phyloP scores from a whole-genome alignment of 2,797 vertebrate species.

The Silurus lanzhouensis region DNA sequence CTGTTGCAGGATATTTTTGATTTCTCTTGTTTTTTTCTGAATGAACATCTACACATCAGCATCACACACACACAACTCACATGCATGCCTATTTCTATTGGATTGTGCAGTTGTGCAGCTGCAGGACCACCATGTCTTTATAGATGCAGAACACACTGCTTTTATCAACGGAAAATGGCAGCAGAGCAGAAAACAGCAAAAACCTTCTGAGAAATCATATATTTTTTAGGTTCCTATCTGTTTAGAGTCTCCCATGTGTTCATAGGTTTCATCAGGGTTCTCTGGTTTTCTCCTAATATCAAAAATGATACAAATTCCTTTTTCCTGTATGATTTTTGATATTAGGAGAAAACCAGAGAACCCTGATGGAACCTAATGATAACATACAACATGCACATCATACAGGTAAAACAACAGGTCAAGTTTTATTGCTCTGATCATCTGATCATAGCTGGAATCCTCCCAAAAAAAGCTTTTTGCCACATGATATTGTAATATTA shows the following conservation, averaged over 20 bases:
- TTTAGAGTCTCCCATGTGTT: not conserved
- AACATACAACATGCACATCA: not conserved
- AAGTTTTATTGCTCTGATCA: too few species aligned
- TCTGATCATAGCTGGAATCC: not conserved
- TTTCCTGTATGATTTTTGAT: too few species aligned
- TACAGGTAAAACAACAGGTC: not conserved
- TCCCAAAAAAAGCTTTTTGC: not conserved
- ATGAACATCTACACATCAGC: slow-evolving; percentile 25
- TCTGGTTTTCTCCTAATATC: not conserved
- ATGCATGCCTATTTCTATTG: not conserved
- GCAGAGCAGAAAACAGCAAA: too few species aligned
- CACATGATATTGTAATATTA: not conserved
- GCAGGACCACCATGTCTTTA: too few species aligned
- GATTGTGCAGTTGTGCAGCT: too few species aligned
- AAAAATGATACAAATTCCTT: not conserved
- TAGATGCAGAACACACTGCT: too few species aligned
- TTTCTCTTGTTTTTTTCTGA: slow-evolving; percentile 31
- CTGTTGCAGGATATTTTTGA: not conserved
- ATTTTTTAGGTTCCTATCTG: not conserved
- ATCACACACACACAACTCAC: not conserved
- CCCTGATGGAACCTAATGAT: too few species aligned
- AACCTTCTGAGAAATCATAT: too few species aligned
- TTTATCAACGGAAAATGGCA: too few species aligned
- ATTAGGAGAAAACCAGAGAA: too few species aligned
- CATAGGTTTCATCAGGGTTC: not conserved